Base-by-base conservation (phyloP, 1,140 invertebrate genomes). In the Danaus plexippus region DNA sequence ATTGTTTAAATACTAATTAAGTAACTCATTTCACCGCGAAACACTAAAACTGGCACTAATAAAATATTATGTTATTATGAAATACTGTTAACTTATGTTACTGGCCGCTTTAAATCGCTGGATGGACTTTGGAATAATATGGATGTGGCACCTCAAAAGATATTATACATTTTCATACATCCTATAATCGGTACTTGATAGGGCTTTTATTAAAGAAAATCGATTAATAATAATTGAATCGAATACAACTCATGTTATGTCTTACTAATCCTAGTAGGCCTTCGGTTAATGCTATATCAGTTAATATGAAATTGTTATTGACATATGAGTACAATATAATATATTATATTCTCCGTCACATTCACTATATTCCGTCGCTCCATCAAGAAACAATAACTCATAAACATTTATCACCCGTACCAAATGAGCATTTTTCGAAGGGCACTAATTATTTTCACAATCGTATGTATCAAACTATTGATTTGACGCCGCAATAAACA, bases 371-470 rank as follows among this genome's bases (percentile, higher is more conserved):
- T 63, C 66, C 72, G 69, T 65, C 64, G 8, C 51, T 9, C 45
- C 53, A 66, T 63, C 66, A 56, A 64, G 44, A 70, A 85, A 85
- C 81, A 85, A 85, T 85, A 79, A 78, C 77, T 83, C 80, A 77
- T 85, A 85, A 85, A 85, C 64, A 75, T 85, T 85, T 85, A 85
- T 76, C 76, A 82, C 77, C 75, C 74, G 71, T 75, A 73, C 70
- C 76, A 80, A 83, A 83, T 78, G 75, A 74, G 67, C 59, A 79
- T 83, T 83, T 84, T 85, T 82, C 67, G 81, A 80, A 70, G 64
- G 69, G 68, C 71, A 76, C 81, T 85, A 83, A 85, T 83, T 83
- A 85, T 83, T 83, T 83, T 71, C 74, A 79, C 77, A 71, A 76
- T 71, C 70, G 65, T 65, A 59, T 66, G 52, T 62, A 61, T 65